Evolutionary conservation across 2,797 vertebrate genomes (phyloP).

Genomic region (Phoeniculus purpureus): DNA sequence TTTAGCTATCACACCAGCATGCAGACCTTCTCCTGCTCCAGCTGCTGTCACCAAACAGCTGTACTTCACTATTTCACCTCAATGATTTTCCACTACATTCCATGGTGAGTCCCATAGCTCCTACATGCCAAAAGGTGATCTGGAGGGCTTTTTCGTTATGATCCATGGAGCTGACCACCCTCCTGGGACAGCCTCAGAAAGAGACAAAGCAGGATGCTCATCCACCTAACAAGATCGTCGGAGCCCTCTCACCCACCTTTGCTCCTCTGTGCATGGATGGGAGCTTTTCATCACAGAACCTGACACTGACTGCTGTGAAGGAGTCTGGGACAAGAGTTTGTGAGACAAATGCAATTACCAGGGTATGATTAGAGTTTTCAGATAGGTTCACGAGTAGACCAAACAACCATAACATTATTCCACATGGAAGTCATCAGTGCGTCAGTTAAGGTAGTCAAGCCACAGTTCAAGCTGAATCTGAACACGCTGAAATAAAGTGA

Average conservation of each 20-base stretch:
- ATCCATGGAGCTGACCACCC: neutral
- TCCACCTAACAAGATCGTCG: neutral
- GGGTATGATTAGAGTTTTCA: neutral
- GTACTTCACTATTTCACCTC: neutral
- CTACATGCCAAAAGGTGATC: neutral
- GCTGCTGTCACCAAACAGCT: neutral
- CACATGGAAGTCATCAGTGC: neutral
- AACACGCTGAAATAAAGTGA: neutral
- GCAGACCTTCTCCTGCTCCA: neutral
- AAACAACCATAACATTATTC: neutral
- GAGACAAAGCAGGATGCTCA: neutral
- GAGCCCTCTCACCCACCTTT: neutral
- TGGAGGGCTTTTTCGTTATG: accelerated
- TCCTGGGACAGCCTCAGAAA: neutral
- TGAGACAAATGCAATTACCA: neutral
- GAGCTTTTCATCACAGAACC: neutral
- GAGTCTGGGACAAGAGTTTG: neutral
- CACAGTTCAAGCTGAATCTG: neutral
- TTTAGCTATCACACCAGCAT: neutral
- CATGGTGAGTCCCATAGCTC: accelerated
- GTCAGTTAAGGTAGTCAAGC: neutral
- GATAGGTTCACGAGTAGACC: neutral
- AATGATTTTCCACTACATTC: neutral
- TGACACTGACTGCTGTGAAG: neutral
- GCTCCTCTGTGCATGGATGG: neutral